Conservation (phyloP, 2,113 vertebrate genomes). For the Irena cyanogastra region DNA sequence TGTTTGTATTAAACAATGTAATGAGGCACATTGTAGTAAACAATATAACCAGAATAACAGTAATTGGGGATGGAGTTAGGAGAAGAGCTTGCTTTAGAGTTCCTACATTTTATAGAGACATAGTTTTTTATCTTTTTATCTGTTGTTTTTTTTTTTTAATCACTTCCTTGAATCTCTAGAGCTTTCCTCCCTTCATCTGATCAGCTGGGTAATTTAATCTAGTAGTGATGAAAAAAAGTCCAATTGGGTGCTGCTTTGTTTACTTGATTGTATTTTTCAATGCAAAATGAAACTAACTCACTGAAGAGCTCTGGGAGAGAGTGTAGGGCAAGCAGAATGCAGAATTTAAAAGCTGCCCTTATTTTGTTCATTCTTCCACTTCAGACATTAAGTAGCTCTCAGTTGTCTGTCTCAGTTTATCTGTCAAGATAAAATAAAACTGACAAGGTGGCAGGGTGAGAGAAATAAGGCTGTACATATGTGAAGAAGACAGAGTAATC, state of each 20-base stretch:
- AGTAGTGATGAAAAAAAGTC: background rate
- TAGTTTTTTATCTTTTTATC: background rate
- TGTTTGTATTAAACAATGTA: conserved; percentile 4
- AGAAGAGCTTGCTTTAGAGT: background rate
- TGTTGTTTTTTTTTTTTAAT: background rate
- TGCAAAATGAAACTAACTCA: background rate
- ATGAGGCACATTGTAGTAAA: conserved; percentile 1
- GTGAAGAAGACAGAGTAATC: background rate
- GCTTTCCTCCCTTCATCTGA: background rate
- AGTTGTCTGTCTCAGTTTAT: background rate
- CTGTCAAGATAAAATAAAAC: conserved; percentile 16
- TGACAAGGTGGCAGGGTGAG: background rate
- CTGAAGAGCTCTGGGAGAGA: background rate
- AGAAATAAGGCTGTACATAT: background rate
- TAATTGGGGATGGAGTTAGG: background rate
- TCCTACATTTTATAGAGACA: background rate
- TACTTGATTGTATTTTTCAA: background rate
- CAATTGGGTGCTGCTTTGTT: background rate
- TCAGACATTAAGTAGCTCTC: background rate
- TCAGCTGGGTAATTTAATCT: conserved; percentile 23
- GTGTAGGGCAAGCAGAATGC: background rate
- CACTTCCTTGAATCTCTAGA: background rate
- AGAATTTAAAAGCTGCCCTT: conserved; percentile 14
- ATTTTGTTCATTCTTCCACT: background rate
- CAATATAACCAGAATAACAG: background rate